Conservation (phyloP, 2,888 invertebrate genomes). For the Hemicrepidius hirtus region DNA sequence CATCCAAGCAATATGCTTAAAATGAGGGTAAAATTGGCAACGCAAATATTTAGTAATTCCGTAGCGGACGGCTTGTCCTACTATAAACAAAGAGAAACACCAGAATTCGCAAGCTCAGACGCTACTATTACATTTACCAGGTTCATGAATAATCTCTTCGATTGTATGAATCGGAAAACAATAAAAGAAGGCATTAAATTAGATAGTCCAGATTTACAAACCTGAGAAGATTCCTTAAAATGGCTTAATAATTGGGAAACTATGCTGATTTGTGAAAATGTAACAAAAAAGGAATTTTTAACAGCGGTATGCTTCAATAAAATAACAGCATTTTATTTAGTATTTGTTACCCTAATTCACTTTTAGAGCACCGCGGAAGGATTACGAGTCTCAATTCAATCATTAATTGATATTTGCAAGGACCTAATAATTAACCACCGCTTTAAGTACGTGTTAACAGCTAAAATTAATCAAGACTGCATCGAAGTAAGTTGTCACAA, state of each 20-base stretch:
- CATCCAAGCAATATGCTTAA: conserved; percentile 20
- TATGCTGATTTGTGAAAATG: neutral
- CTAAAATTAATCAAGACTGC: conserved; percentile 26
- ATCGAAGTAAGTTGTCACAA: conserved; percentile 6
- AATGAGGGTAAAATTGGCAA: conserved; percentile 32
- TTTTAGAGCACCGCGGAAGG: conserved; percentile 14
- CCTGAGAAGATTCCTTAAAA: conserved; percentile 11
- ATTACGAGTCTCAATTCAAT: conserved; percentile 8
- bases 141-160: conserved; percentile 15
- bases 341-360: too few relatives aligned
- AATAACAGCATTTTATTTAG: too few relatives aligned
- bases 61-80: conserved; percentile 16
- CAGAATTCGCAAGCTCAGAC: neutral
- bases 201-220: neutral
- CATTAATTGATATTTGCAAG: neutral
- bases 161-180: neutral
- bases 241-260: conserved; percentile 9
- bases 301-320: neutral
- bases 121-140: conserved; percentile 7
- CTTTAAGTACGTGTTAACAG: conserved; percentile 12
- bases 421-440: neutral
- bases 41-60: conserved; percentile 31
- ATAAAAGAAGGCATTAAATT: conserved; percentile 2
- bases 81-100: conserved; percentile 15
- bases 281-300: conserved; percentile 15